A percentile compares a stretch with the other conserved stretches of the same genome.
These are phyloP conservation scores for Agelastica alni DNA, from an alignment of 2,888 invertebrate species.

Conservation along the genomic window DNA sequence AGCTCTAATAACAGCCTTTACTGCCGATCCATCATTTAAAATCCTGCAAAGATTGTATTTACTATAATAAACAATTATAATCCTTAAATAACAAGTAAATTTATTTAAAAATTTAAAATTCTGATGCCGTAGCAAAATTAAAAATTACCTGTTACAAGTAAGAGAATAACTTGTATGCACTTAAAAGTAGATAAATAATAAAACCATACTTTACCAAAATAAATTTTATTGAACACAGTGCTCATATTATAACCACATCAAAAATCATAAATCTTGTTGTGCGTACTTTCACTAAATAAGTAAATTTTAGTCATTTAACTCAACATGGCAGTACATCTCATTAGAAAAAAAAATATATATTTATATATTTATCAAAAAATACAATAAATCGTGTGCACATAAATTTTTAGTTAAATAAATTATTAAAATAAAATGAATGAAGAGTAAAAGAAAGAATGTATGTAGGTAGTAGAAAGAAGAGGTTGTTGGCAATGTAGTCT, in stretches of 20 bases:
- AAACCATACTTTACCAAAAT: slow-evolving; percentile 42
- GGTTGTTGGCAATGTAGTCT: slow-evolving; percentile 40
- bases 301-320: slow-evolving; percentile 4
- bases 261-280: slow-evolving; percentile 22
- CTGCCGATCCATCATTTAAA: no score
- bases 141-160: no score
- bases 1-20: no score
- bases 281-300: slow-evolving; percentile 2
- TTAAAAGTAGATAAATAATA: slow-evolving; percentile 29
- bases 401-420: slow-evolving; percentile 13
- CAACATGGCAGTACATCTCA: slow-evolving; percentile 26
- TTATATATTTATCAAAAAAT: no score
- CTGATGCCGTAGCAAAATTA: no score
- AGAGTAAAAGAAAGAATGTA: slow-evolving; percentile 18
- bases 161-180: no score
- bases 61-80: no score
- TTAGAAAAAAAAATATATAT: slow-evolving; percentile 9
- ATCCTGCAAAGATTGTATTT: no score
- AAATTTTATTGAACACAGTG: slow-evolving; percentile 45
- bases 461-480: slow-evolving; percentile 33
- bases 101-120: no score
- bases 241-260: slow-evolving; percentile 28
- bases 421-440: slow-evolving; percentile 14
- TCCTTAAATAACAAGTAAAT: no score
- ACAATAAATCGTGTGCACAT: slow-evolving; percentile 26